phyloP scores from a whole-genome alignment of 2,888 invertebrate genomes.

The Pheosia gnoma region DNA sequence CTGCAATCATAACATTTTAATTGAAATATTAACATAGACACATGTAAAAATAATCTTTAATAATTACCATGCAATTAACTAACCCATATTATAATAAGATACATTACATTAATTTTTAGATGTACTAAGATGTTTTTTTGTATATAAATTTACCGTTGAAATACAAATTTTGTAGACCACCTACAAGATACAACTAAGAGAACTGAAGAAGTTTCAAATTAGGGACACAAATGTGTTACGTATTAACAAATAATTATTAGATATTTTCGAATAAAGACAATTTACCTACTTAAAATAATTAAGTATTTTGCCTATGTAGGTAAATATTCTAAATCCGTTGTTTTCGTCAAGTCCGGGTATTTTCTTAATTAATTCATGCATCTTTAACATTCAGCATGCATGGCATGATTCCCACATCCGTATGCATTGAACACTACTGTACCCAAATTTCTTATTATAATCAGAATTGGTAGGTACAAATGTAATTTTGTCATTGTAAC shows the following conservation, averaged over 20 bases:
- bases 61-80: slow-evolving; percentile 36
- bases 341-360: not conserved
- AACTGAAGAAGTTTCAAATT: slow-evolving; percentile 43
- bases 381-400: slow-evolving; percentile 23
- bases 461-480: slow-evolving; percentile 10
- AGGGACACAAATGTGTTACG: slow-evolving; percentile 14
- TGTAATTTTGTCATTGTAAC: slow-evolving; percentile 25
- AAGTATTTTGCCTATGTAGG: not conserved
- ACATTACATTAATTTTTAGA: slow-evolving; percentile 26
- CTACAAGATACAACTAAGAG: slow-evolving; percentile 41
- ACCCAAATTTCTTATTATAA: not conserved
- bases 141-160: slow-evolving; percentile 20
- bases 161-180: slow-evolving; percentile 26
- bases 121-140: slow-evolving; percentile 20
- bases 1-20: slow-evolving; percentile 32
- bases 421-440: slow-evolving; percentile 30
- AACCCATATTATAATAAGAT: slow-evolving; percentile 18
- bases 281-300: not conserved
- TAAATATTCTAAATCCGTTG: not conserved
- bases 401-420: slow-evolving; percentile 33
- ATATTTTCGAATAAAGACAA: not conserved
- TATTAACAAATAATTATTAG: not conserved
- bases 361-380: not conserved
- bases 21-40: slow-evolving; percentile 40
- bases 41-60: slow-evolving; percentile 27